Base-by-base conservation (phyloP, 2,113 vertebrate species). In the Elephantulus edwardii region DNA sequence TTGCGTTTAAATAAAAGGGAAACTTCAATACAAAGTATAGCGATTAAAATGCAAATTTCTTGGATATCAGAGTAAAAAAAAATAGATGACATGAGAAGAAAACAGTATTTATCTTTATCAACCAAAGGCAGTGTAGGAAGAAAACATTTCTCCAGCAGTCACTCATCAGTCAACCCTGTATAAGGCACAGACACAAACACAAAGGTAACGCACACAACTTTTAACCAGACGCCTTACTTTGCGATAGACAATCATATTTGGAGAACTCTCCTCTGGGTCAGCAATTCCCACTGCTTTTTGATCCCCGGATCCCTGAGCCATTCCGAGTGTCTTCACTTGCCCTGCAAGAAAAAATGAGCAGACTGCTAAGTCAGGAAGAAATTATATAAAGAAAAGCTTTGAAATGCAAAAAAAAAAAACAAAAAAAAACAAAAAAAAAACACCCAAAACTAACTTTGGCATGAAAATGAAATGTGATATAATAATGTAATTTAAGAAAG, bases 221-320 rank as follows among this genome's bases (percentile, higher is more conserved):
- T 33, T 19, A 74, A 24, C 56, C 62, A 54, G 83, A 38, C 2
- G 14, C 64, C 98, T 98, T 98, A 98, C 99, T 98, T 99, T 99
- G 97, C 98, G 98, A 98, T 99, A 99, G 98, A 99, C 98, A 14
- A 99, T 99, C 98, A 99, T 99, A 87, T 99, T 99, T n/a, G 99
- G 99, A 95, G 99, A 99, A 88, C 97, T 98, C 84, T 99, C 99
- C 89, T 99, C 99, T 24, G 98, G 97, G 88, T 99, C 98, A 6
- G 97, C 82, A 2, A 93, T 93, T 94, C 98, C 98, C 28, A 93
- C 96, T 0, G 96, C 97, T 93, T 95, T 97, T 64, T 98, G 97
- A 83, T 99, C 98, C 94, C 95, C 91, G 20, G 98, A 93, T 9
- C 97, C 98, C 89, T 99, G 98, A 35, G 99, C 99, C 99, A 99